Base-by-base conservation (phyloP, 2,113 vertebrate species). In the Paedocypris sp. region DNA sequence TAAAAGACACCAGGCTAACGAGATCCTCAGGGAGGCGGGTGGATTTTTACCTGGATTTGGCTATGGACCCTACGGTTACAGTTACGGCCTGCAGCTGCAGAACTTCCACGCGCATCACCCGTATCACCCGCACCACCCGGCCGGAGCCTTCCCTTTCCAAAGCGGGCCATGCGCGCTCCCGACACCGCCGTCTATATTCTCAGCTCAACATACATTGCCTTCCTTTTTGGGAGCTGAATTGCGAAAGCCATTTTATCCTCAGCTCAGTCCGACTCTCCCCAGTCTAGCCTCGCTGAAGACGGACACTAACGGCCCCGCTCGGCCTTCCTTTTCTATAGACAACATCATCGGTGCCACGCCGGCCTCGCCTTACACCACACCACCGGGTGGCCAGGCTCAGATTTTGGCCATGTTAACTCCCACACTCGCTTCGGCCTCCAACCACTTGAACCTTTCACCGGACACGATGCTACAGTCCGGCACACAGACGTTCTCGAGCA, bases 281-380 rank as follows among this genome's bases (percentile, higher is more conserved):
- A 69, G 83, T 39, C 74, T 88, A 38, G 83, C 87, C 68, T 85
- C 86, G 29, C 86, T 94, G 41, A 95, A 96, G 82, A 82, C 90
- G 59, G 92, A 95, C 88, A 75, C 82, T 43, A 85, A 77, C 63
- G 62, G 82, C 5, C 82, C 85, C 35, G 82, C 75, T 50, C 84
- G 92, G 64, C 90, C 94, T 58, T 97, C 94, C 1, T 98, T 98
- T 80, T 96, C 93, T 51, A 95, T 98, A 85, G 93, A 98, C 89
- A 95, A 94, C 74, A 95, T 98, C 64, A 96, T 97, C 68, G 91
- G 75, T 11, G 85, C 84, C 73, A 83, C 88, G 13, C 83, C 83
- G 54, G 79, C 73, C 20, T 80, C 90, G 0, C 85, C 90, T 12
- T 89, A 87, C 60, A 71, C 83, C 64, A 71, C 84, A 10, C 90